Percentiles rank a stretch among this genome's conserved stretches.
Conservation (phyloP, 2,113 vertebrate genomes). For the Sinosuthora webbiana region DNA sequence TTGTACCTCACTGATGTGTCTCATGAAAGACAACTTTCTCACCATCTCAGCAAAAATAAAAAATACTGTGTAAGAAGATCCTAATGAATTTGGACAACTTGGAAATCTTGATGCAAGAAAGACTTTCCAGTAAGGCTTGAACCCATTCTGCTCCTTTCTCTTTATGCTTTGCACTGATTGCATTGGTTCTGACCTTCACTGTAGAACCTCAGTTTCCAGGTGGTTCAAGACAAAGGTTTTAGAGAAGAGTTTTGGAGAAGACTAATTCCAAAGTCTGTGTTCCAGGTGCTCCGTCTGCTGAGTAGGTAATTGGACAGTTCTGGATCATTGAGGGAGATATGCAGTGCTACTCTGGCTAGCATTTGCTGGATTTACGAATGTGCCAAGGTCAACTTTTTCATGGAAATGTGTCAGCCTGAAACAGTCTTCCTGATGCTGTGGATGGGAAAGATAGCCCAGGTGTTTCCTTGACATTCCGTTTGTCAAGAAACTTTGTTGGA, state of each 20-base stretch:
- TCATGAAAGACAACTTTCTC: not conserved
- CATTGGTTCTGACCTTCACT: not conserved
- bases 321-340: not conserved
- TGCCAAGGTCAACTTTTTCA: not conserved
- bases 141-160: not conserved
- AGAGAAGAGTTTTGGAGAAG: not conserved
- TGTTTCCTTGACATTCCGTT: not conserved
- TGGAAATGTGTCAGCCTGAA: not conserved
- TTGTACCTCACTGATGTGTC: not conserved
- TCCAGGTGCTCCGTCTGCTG: not conserved
- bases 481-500: not conserved
- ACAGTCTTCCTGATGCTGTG: not conserved
- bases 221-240: not conserved
- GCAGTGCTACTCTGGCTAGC: not conserved
- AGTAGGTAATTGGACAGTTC: not conserved
- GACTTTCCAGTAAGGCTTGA: not conserved
- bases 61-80: not conserved
- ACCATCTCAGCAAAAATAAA: not conserved
- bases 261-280: not conserved
- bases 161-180: not conserved
- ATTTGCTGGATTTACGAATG: not conserved
- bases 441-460: not conserved
- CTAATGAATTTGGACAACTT: not conserved
- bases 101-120: not conserved
- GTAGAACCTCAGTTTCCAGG: not conserved